phyloP scores from a whole-genome alignment of 1,140 invertebrate genomes.

The Caenorhabditis remanei region DNA sequence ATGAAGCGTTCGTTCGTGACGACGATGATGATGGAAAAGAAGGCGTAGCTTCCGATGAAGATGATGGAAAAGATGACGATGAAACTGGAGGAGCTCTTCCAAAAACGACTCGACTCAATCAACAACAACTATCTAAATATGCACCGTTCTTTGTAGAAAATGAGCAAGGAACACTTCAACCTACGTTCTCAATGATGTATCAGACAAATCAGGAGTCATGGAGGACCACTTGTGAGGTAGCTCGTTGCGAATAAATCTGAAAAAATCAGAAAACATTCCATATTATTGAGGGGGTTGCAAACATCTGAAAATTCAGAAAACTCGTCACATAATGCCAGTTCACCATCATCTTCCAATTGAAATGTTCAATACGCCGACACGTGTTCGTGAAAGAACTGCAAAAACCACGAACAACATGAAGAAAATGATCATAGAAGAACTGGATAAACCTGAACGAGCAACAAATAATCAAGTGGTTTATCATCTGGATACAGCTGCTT shows the following conservation, averaged over 20 bases:
- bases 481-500: background rate
- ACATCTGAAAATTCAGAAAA: background rate
- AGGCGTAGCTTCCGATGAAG: constrained; percentile 57
- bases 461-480: constrained; percentile 26
- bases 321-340: constrained; percentile 48
- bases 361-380: constrained; percentile 30
- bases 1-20: constrained; percentile 52
- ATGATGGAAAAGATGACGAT: constrained; percentile 58
- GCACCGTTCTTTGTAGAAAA: constrained; percentile 65
- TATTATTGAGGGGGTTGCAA: background rate
- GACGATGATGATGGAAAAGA: constrained; percentile 67
- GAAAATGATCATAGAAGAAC: constrained; percentile 43
- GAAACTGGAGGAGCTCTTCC: constrained; percentile 57
- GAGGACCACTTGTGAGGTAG: constrained; percentile 38
- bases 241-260: too few species aligned
- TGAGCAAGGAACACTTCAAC: constrained; percentile 61
- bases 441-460: constrained; percentile 43
- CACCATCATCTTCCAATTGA: constrained; percentile 35
- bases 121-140: constrained; percentile 60
- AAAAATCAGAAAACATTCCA: background rate
- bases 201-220: constrained; percentile 24
- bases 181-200: constrained; percentile 42
- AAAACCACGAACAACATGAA: constrained; percentile 46
- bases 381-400: constrained; percentile 17
- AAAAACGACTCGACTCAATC: constrained; percentile 21